phyloP scores from a whole-genome alignment of 2,113 vertebrate genomes.

The Lamprotornis superbus region DNA sequence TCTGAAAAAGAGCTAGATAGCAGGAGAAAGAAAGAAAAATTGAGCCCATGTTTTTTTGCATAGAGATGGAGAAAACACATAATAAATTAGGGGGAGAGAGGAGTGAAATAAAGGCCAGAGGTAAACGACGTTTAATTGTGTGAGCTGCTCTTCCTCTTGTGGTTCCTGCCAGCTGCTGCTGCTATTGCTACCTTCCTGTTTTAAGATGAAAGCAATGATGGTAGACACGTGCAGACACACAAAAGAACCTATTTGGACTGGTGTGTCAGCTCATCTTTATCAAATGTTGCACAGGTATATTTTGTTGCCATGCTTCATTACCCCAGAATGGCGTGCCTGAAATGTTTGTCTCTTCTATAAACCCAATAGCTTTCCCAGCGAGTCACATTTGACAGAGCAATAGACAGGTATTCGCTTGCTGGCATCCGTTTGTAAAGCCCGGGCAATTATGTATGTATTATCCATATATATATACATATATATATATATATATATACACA shows the following conservation, averaged over 20 bases:
- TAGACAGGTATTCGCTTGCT: conserved; percentile 71
- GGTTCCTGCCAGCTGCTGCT: conserved; percentile 87
- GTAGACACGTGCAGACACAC: conserved; percentile 90
- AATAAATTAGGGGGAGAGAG: conserved; percentile 81
- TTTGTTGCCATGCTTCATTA: conserved; percentile 99
- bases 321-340: conserved; percentile 95
- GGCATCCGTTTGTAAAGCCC: conserved; percentile 69
- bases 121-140: conserved; percentile 86
- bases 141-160: conserved; percentile 81
- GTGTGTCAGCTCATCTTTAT: conserved; percentile 99
- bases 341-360: conserved; percentile 95
- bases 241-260: conserved; percentile 99
- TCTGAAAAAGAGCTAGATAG: conserved; percentile 74
- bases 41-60: conserved; percentile 79
- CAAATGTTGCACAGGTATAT: conserved; percentile 99
- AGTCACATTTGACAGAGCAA: conserved; percentile 80
- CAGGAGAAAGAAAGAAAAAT: conserved; percentile 88
- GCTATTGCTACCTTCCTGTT: conserved; percentile 78
- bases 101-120: conserved; percentile 85
- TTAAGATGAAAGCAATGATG: conserved; percentile 84
- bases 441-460: conserved; percentile 64
- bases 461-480: background rate
- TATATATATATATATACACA: background rate
- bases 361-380: conserved; percentile 76
- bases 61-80: conserved; percentile 75